A percentile compares a stretch with the other conserved stretches of the same genome.
These are phyloP conservation scores for Zaprionus bogoriensis DNA, from an alignment of 2,888 invertebrate species.

Conservation along the genomic window DNA sequence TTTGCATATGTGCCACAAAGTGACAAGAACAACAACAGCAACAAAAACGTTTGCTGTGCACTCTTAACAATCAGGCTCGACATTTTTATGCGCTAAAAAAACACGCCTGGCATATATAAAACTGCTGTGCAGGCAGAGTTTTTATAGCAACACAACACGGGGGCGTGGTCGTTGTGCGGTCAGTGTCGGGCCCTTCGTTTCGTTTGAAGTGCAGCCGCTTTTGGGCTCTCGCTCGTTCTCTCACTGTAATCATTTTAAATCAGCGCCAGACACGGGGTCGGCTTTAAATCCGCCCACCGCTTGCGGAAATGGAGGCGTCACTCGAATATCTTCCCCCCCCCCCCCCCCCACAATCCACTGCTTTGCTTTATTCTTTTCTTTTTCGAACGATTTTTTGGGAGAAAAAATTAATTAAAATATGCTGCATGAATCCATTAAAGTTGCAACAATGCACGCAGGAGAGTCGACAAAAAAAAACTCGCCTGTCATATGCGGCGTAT, in stretches of 20 bases:
- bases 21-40: slow-evolving; percentile 5
- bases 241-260: slow-evolving; percentile 58
- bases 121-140: not conserved
- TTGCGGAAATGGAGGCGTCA: not conserved
- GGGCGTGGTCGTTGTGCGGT: slow-evolving; percentile 38
- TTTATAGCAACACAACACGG: not conserved
- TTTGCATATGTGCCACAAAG: slow-evolving; percentile 36
- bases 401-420: slow-evolving; percentile 67
- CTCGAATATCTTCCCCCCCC: not conserved
- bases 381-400: slow-evolving; percentile 25
- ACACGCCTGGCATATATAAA: too few relatives aligned
- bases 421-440: slow-evolving; percentile 56
- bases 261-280: slow-evolving; percentile 43
- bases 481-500: slow-evolving; percentile 37
- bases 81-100: slow-evolving; percentile 30
- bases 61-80: slow-evolving; percentile 43
- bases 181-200: too few relatives aligned
- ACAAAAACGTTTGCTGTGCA: slow-evolving; percentile 21
- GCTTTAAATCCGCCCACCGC: slow-evolving; percentile 31
- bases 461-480: too few relatives aligned
- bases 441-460: slow-evolving; percentile 26
- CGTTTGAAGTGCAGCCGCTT: slow-evolving; percentile 34
- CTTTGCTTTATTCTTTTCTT: not conserved
- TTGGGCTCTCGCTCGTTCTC: too few relatives aligned
- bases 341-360: not conserved